Base-by-base conservation (phyloP, 2,797 vertebrate species). In the Ceyx erithaca region DNA sequence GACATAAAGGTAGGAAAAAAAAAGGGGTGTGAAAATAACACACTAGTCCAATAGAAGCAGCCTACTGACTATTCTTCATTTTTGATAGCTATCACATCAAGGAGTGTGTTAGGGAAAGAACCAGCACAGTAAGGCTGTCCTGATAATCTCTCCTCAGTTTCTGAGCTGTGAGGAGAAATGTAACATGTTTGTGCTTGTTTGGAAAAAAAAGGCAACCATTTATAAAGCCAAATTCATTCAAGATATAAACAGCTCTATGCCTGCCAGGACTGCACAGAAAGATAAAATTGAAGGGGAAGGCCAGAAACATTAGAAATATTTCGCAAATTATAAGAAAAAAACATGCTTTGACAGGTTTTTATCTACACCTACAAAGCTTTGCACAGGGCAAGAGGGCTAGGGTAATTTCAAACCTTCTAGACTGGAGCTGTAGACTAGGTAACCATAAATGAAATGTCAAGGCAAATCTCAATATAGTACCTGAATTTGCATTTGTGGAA, bases 321-420 rank as follows among this genome's bases (percentile, higher is more conserved):
- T 88, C 52, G 30, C 43, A 84, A 28, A 6, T 33, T 83, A 0
- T 21, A 46, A 78, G 25, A 55, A 77, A 85, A 69, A 46, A 87
- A 66, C 31, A 15, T 8, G n/a, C 45, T 83, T 83, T 91, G 73
- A 79, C 46, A 70, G 43, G 51, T 58, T 88, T 87, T 91, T 72
- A 90, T 63, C 63, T 76, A 41, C 54, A 49, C 51, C 43, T 79
- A 49, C 43, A 76, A 68, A 63, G 59, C 26, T 84, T 45, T 63
- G 63, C 52, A 69, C 12, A 57, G 28, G 59, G 31, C 43, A 89
- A 63, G 58, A 55, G 46, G 51, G 40, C 43, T 35, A 62, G 8
- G 14, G 63, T 76, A 66, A 94, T 91, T 93, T 90, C 86, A 87
- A 82, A 91, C 43, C 43, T 84, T 37, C 40, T 63, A 84, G 30